phyloP scores from a whole-genome alignment of 2,113 vertebrate genomes.

The Antechinus flavipes region DNA sequence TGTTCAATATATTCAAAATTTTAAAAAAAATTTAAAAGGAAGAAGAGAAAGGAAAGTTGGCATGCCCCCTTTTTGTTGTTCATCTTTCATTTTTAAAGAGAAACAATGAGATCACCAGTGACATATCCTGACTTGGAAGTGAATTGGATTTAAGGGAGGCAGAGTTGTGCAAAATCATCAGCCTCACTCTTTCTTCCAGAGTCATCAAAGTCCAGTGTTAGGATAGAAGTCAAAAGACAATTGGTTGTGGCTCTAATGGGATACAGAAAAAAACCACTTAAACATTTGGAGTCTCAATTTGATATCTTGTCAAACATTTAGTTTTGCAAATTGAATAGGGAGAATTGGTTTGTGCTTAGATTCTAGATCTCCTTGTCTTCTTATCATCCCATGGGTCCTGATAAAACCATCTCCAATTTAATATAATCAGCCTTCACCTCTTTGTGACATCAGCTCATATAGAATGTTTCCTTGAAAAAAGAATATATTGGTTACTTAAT shows the following conservation, averaged over 20 bases:
- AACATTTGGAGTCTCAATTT: constrained; percentile 1
- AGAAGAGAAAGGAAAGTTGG: neutral
- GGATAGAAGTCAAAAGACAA: neutral
- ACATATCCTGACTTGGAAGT: too few species aligned
- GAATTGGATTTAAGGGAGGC: too few species aligned
- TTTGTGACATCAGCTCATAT: neutral
- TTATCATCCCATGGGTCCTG: neutral
- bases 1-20: neutral
- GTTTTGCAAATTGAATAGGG: neutral
- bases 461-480: neutral
- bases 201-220: neutral
- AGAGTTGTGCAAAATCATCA: too few species aligned
- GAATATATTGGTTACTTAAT: neutral
- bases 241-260: neutral
- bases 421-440: neutral
- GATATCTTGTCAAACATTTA: constrained; percentile 11
- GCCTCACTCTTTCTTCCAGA: too few species aligned
- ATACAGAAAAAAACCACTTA: neutral
- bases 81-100: neutral
- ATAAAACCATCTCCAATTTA: constrained; percentile 4
- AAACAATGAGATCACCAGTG: too few species aligned
- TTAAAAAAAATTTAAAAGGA: neutral
- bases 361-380: neutral
- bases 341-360: neutral
- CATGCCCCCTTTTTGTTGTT: neutral